These are phyloP conservation scores for Turnix velox DNA, from an alignment of 2,113 vertebrate genomes.

Conservation along the genomic window DNA sequence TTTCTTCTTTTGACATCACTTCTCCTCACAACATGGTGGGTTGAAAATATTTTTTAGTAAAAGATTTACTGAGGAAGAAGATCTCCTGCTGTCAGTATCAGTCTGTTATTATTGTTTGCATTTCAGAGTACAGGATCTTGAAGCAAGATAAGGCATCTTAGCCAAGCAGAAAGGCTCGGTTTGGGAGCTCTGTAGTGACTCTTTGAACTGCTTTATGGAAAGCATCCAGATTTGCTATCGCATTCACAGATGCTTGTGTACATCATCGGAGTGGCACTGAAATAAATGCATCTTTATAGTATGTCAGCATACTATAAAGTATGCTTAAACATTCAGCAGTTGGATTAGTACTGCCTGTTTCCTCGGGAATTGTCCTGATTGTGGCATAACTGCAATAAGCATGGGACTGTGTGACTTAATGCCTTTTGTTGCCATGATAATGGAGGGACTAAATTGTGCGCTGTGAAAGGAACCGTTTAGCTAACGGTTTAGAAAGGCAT, in stretches of 20 bases:
- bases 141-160: neutral
- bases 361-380: neutral
- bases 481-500: neutral
- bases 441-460: neutral
- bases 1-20: neutral
- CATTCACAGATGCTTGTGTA: neutral
- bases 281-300: neutral
- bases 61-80: neutral
- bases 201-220: neutral
- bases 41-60: neutral
- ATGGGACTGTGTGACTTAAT: neutral
- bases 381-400: fast-evolving
- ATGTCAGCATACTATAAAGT: too few species aligned
- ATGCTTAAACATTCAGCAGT: neutral
- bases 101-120: neutral
- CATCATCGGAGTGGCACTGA: neutral
- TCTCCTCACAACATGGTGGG: neutral
- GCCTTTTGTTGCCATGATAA: neutral
- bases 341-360: neutral
- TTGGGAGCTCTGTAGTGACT: neutral
- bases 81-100: neutral
- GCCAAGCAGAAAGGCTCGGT: neutral
- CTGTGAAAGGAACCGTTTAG: neutral
- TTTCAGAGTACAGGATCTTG: neutral
- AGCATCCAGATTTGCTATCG: neutral